Conservation (phyloP, 2,888 invertebrate genomes). For the Eilema depressum region DNA sequence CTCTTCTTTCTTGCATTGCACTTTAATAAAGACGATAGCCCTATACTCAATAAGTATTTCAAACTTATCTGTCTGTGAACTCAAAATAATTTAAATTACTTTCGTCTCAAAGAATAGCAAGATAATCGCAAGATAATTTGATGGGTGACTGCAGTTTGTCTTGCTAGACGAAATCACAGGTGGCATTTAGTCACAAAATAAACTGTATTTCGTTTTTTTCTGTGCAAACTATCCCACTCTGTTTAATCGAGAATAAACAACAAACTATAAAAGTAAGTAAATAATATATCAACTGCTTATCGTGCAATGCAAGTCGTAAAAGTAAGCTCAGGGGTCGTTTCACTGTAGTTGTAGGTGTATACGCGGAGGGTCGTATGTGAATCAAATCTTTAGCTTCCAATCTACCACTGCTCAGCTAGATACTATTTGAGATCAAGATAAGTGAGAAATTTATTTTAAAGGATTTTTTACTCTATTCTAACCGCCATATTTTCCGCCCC, state of each 20-base stretch:
- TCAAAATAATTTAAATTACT: neutral
- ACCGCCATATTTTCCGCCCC: too few relatives aligned
- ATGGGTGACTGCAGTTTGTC: neutral
- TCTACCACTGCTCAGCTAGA: neutral
- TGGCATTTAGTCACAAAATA: neutral
- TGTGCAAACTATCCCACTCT: neutral
- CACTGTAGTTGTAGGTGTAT: neutral
- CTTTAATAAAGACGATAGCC: neutral
- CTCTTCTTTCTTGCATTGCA: neutral
- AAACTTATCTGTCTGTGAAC: neutral
- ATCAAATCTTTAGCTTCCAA: neutral
- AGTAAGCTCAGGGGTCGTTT: constrained; percentile 11
- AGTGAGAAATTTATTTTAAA: neutral
- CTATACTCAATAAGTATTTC: neutral
- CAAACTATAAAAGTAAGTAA: neutral
- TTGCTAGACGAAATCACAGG: neutral
- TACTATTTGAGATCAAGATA: neutral
- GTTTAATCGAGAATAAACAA: neutral
- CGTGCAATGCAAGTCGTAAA: constrained; percentile 20
- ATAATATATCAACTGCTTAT: constrained; percentile 18
- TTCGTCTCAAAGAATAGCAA: neutral
- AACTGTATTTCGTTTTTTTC: neutral
- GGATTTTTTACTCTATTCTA: too few relatives aligned
- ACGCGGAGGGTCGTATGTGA: neutral
- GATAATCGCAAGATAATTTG: neutral